Evolutionary conservation across 2,797 vertebrate genomes (phyloP).

Genomic region (Novumbra hubbsi): DNA sequence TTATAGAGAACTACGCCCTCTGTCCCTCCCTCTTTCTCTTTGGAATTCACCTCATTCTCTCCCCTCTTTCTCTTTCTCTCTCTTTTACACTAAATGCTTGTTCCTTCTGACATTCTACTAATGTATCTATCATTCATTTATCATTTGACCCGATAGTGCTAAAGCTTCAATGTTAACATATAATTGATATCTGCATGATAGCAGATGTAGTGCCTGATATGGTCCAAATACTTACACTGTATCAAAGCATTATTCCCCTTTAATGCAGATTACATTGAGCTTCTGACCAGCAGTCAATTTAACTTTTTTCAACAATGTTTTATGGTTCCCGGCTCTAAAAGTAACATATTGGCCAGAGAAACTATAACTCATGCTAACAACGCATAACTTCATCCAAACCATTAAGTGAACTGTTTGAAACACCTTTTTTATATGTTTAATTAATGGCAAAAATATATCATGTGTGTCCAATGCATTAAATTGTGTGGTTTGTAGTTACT

Average conservation of each 20-base stretch:
- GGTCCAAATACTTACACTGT: neutral
- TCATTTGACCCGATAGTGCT: neutral
- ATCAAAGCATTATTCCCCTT: neutral
- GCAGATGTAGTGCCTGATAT: neutral
- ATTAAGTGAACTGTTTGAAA: too few species aligned
- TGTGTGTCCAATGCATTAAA: too few species aligned
- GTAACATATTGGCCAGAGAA: too few species aligned
- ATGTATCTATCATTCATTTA: conserved; percentile 13
- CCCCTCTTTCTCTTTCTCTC: conserved; percentile 14
- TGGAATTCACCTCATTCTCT: conserved; percentile 18
- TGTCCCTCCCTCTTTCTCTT: conserved; percentile 26
- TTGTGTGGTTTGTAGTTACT: too few species aligned
- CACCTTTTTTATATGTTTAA: too few species aligned
- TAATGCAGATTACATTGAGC: neutral
- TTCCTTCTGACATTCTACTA: neutral
- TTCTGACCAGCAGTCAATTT: neutral
- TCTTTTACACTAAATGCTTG: neutral
- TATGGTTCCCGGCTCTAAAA: too few species aligned
- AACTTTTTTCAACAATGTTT: too few species aligned
- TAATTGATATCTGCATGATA: neutral
- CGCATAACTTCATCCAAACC: too few species aligned
- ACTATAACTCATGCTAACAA: too few species aligned
- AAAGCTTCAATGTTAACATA: neutral
- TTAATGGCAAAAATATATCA: too few species aligned
- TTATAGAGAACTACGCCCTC: conserved; percentile 62